phyloP scores from a whole-genome alignment of 2,113 vertebrate species.

The Herpetotheres cachinnans region DNA sequence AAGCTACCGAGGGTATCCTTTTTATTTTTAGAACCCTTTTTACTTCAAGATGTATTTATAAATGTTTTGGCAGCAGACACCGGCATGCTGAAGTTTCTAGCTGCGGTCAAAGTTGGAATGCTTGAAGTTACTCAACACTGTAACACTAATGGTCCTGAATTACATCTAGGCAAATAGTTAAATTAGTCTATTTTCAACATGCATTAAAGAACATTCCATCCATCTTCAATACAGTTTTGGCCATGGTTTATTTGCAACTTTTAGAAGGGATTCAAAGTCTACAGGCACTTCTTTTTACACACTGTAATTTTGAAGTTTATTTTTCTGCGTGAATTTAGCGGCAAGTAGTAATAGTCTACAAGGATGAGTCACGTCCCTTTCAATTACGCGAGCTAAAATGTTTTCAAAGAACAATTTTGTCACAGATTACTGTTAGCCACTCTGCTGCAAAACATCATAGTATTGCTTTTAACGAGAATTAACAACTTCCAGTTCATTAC shows the following conservation, averaged over 20 bases:
- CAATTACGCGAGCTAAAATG: conserved; percentile 47
- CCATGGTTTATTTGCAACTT: background rate
- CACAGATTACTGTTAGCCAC: background rate
- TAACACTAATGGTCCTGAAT: conserved; percentile 29
- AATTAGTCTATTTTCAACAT: background rate
- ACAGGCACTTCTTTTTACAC: background rate
- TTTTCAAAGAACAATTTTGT: conserved; percentile 29
- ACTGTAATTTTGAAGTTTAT: background rate
- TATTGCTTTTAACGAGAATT: background rate
- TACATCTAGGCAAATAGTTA: conserved; percentile 49
- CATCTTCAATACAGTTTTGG: background rate
- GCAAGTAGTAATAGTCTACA: background rate
- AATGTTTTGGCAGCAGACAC: conserved; percentile 48
- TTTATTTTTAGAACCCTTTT: conserved; percentile 21
- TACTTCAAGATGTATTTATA: conserved; percentile 44
- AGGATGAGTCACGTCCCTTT: background rate
- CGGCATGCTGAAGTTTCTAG: conserved; percentile 47
- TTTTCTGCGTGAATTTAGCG: background rate
- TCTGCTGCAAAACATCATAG: background rate
- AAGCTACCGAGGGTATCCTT: background rate
- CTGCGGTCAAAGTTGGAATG: conserved; percentile 52
- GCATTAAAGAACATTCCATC: background rate
- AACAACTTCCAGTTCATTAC: background rate
- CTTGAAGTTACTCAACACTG: conserved; percentile 42
- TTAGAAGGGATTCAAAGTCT: background rate